These are phyloP conservation scores for Alosa alosa DNA, from an alignment of 2,113 vertebrate genomes.

Conservation along the genomic window DNA sequence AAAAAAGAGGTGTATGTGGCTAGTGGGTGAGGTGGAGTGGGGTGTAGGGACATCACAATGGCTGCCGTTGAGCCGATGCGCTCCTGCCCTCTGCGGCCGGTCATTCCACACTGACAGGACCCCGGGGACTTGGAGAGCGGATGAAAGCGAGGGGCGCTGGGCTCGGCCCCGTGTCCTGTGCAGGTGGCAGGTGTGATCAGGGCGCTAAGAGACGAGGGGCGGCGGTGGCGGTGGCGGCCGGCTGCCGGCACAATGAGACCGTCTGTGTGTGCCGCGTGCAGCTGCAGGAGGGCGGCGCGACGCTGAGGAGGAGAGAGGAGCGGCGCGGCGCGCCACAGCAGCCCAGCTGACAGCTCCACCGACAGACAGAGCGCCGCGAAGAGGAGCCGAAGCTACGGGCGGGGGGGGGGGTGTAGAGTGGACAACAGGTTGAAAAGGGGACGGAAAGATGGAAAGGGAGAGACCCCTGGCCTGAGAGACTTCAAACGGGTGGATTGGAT, in stretches of 20 bases:
- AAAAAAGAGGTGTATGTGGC: background rate
- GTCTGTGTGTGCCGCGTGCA: constrained; percentile 63
- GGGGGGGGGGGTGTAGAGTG: background rate
- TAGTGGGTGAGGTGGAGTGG: background rate
- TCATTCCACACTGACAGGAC: constrained; percentile 72
- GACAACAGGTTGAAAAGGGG: constrained; percentile 25
- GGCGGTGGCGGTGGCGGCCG: constrained; percentile 42
- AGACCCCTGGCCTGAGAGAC: constrained; percentile 46
- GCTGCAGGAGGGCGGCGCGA: constrained; percentile 60
- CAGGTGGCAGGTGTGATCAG: constrained; percentile 77
- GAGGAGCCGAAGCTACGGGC: no score
- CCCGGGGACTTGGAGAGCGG: constrained; percentile 52
- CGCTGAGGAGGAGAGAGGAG: background rate
- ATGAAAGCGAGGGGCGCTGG: constrained; percentile 61
- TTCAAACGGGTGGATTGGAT: constrained; percentile 69
- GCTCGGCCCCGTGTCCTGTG: constrained; percentile 50
- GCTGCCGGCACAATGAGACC: constrained; percentile 63
- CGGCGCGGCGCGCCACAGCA: background rate
- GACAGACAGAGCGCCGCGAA: no score
- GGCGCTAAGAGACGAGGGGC: constrained; percentile 61
- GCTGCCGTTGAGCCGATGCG: constrained; percentile 39
- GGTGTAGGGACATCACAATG: constrained; percentile 30
- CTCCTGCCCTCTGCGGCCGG: constrained; percentile 28
- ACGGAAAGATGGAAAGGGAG: constrained; percentile 54
- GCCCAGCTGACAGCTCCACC: background rate